These are phyloP conservation scores for Megalonaias nervosa DNA, from an alignment of 1,140 invertebrate species.

Conservation along the genomic window DNA sequence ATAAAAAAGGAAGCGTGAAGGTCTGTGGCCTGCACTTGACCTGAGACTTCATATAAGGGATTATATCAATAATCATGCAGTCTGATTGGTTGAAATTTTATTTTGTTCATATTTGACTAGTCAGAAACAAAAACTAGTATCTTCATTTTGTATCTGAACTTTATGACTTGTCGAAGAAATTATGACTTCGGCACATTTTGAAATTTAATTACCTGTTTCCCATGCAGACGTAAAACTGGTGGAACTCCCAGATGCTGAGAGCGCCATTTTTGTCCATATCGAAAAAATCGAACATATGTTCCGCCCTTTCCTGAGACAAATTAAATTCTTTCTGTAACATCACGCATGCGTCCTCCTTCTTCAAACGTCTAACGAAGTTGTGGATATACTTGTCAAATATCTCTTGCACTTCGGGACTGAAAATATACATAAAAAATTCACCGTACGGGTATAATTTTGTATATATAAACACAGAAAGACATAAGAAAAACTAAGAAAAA, in stretches of 20 bases:
- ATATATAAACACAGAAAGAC: no score
- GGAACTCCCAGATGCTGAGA: conserved; percentile 62
- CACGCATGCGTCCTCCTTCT: conserved; percentile 43
- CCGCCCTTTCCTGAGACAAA: conserved; percentile 46
- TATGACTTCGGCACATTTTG: neutral
- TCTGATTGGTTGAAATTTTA: no score
- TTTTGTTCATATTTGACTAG: no score
- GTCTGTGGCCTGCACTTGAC: no score
- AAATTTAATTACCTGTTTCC: conserved; percentile 46
- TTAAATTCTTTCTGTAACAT: conserved; percentile 56
- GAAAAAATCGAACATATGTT: conserved; percentile 58
- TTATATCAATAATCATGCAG: no score
- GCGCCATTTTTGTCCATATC: conserved; percentile 58
- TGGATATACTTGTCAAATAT: conserved; percentile 56
- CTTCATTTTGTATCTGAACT: no score
- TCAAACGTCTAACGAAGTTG: conserved; percentile 50
- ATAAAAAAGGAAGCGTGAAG: no score
- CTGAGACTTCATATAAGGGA: no score
- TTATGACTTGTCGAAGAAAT: no score
- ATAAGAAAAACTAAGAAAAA: no score
- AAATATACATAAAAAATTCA: neutral
- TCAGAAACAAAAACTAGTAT: no score
- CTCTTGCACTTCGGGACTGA: conserved; percentile 45
- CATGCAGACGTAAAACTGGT: conserved; percentile 56
- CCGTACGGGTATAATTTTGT: no score